Conservation (phyloP, 1,140 invertebrate species). For the Chelonus insularis region DNA sequence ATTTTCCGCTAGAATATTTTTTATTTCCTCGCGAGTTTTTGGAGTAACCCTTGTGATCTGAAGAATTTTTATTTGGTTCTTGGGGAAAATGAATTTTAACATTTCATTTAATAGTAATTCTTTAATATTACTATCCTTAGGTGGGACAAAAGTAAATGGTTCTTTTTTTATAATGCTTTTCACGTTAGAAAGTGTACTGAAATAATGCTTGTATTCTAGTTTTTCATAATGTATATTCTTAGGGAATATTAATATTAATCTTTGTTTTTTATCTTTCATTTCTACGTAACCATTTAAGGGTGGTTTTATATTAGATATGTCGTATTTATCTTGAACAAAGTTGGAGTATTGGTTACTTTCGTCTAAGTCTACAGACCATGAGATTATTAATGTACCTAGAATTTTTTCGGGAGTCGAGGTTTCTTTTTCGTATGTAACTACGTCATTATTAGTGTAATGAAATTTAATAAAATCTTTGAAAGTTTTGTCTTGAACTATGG, state of each 20-base stretch:
- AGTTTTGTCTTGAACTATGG: too few relatives aligned
- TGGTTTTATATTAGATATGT: constrained; percentile 21
- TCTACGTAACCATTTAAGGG: constrained; percentile 17
- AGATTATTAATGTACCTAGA: constrained; percentile 32
- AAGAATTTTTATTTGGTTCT: too few relatives aligned
- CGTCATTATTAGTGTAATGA: constrained; percentile 36
- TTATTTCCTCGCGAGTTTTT: too few relatives aligned
- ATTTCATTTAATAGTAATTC: too few relatives aligned
- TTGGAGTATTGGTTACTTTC: constrained; percentile 35
- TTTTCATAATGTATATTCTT: constrained; percentile 39
- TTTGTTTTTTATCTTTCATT: constrained; percentile 28
- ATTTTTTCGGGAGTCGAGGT: constrained; percentile 28
- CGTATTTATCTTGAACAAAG: constrained; percentile 27
- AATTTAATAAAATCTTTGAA: constrained; percentile 40
- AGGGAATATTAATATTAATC: constrained; percentile 32
- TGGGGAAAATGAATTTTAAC: too few relatives aligned
- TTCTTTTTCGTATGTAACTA: constrained; percentile 34
- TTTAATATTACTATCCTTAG: too few relatives aligned
- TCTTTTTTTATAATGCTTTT: too few relatives aligned
- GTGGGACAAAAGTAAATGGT: too few relatives aligned
- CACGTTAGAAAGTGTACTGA: constrained; percentile 35
- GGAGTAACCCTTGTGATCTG: too few relatives aligned
- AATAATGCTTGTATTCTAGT: constrained; percentile 37
- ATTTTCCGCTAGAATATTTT: too few relatives aligned
- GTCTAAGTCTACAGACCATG: constrained; percentile 39